Conservation (phyloP, 1,140 invertebrate species). For the Sitophilus oryzae region DNA sequence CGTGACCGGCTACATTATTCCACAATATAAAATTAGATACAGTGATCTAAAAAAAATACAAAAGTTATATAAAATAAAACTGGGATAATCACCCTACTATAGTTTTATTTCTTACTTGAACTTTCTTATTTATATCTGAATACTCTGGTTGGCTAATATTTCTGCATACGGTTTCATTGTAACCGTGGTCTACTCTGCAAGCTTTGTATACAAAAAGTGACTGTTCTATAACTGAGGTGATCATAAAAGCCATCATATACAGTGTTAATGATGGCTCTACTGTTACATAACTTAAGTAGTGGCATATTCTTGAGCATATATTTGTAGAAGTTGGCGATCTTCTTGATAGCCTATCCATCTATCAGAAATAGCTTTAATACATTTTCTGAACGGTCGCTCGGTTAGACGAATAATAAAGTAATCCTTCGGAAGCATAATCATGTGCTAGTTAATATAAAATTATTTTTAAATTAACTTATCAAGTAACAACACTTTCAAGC, state of each 20-base stretch:
- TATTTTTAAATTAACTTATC: no score
- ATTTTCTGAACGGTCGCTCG: no score
- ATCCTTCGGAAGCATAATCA: no score
- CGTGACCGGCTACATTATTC: conserved; percentile 63
- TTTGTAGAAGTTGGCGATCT: no score
- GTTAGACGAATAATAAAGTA: no score
- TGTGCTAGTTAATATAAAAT: no score
- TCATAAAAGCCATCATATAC: conserved; percentile 76
- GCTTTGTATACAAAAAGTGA: conserved; percentile 68
- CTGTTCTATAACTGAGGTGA: conserved; percentile 70
- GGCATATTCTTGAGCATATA: no score
- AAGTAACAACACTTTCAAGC: no score
- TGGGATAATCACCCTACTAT: conserved; percentile 11
- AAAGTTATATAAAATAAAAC: conserved; percentile 11
- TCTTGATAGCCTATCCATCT: neutral
- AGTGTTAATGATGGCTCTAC: conserved; percentile 73
- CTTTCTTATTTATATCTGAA: conserved; percentile 52
- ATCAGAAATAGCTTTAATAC: no score
- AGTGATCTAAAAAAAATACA: conserved; percentile 50
- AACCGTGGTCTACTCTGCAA: conserved; percentile 62
- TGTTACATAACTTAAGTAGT: conserved; percentile 46
- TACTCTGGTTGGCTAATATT: conserved; percentile 52
- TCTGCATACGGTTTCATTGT: conserved; percentile 57
- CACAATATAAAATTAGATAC: conserved; percentile 67
- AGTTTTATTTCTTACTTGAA: conserved; percentile 63